Evolutionary conservation across 2,113 vertebrate species (phyloP).

Genomic region (Vidua chalybeata): DNA sequence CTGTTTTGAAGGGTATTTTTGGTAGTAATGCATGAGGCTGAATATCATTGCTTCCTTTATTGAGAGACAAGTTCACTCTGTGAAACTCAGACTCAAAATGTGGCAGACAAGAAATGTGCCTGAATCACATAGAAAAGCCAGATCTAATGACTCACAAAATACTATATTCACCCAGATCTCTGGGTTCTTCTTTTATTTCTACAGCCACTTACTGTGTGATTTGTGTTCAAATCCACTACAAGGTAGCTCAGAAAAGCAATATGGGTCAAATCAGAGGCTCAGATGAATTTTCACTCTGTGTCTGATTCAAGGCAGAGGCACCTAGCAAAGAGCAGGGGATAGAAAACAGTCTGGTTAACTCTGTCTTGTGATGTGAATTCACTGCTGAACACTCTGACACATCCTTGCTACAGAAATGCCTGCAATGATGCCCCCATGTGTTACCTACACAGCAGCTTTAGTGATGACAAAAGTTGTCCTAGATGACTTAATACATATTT

Average conservation of each 20-base stretch:
- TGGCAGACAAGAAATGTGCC: conserved; percentile 1
- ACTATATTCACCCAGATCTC: background rate
- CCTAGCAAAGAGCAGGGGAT: background rate
- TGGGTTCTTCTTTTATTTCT: background rate
- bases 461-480: background rate
- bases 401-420: background rate
- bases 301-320: background rate
- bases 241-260: background rate
- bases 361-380: background rate
- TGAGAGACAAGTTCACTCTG: background rate
- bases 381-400: rapidly evolving
- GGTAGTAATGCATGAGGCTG: background rate
- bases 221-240: background rate
- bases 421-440: rapidly evolving
- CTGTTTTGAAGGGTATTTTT: background rate
- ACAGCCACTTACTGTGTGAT: background rate
- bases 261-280: background rate
- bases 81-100: background rate
- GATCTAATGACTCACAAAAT: conserved; percentile 16
- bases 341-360: background rate
- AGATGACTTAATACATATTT: background rate
- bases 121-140: conserved; percentile 21
- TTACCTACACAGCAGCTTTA: background rate
- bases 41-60: background rate
- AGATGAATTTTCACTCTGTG: background rate